Evolutionary conservation across 2,113 vertebrate genomes (phyloP).

Genomic region (Nerophis lumbriciformis): DNA sequence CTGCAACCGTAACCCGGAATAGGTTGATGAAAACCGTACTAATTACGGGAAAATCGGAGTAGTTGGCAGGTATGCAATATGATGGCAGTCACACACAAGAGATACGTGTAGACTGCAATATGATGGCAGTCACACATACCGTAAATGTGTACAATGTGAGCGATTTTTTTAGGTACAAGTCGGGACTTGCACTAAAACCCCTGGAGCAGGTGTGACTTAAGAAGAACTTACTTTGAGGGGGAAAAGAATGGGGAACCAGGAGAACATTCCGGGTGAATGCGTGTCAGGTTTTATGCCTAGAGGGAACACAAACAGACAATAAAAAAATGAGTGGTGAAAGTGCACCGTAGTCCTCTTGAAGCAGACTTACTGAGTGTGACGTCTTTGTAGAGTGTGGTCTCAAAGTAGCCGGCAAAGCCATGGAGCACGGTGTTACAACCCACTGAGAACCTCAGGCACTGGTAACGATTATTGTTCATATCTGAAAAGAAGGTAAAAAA

Average conservation of each 20-base stretch:
- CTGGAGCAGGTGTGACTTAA: not conserved
- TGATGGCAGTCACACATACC: too few species aligned
- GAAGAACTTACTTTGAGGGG: constrained; percentile 81
- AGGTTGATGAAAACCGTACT: too few species aligned
- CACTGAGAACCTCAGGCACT: constrained; percentile 78
- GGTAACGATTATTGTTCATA: constrained; percentile 87
- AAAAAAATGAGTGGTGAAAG: not conserved
- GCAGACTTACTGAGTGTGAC: constrained; percentile 82
- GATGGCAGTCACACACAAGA: too few species aligned
- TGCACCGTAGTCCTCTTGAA: not conserved
- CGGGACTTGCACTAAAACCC: too few species aligned
- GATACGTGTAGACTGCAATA: too few species aligned
- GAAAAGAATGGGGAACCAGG: constrained; percentile 93
- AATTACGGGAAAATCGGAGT: too few species aligned
- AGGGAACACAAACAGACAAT: not conserved
- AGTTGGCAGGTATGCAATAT: too few species aligned
- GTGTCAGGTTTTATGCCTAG: constrained; percentile 89
- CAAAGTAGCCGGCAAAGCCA: constrained; percentile 92
- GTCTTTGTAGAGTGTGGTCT: constrained; percentile 85
- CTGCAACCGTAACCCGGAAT: too few species aligned
- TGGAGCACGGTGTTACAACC: constrained; percentile 85
- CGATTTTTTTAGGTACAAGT: too few species aligned
- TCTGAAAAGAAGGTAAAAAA: constrained; percentile 38
- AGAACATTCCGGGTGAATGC: constrained; percentile 94
- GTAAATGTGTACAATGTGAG: too few species aligned